Evolutionary conservation across 2,797 vertebrate genomes (phyloP).

Genomic region (Acanthis flammea): DNA sequence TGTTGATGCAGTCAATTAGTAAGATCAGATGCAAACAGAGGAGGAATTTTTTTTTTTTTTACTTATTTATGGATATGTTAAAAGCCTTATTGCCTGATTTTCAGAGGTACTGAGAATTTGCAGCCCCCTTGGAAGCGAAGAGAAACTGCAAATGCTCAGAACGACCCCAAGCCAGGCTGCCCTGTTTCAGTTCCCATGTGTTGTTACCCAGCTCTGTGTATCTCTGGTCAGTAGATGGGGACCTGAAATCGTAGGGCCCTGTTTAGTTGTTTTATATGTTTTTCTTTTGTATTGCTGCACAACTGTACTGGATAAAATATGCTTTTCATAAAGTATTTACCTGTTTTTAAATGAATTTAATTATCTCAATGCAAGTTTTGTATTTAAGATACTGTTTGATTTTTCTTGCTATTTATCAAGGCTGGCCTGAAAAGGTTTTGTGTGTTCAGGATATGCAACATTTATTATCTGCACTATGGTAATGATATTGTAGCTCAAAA

Average conservation of each 20-base stretch:
- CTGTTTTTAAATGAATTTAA: conserved; percentile 78
- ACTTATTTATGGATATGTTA: conserved; percentile 59
- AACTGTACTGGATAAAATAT: conserved; percentile 72
- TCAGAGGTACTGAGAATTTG: conserved; percentile 17
- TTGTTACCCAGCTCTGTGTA: conserved; percentile 40
- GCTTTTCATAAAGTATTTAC: conserved; percentile 73
- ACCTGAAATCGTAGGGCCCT: conserved; percentile 15
- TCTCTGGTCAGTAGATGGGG: conserved; percentile 60
- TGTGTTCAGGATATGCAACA: conserved; percentile 74
- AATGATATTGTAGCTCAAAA: conserved; percentile 72
- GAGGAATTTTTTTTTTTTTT: neutral
- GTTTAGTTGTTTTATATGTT: conserved; percentile 51
- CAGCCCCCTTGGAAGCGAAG: neutral
- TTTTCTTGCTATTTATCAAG: conserved; percentile 79
- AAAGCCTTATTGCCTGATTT: conserved; percentile 53
- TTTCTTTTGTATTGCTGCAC: conserved; percentile 62
- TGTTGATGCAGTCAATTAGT: conserved; percentile 55
- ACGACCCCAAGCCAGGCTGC: neutral
- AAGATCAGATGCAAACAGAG: conserved; percentile 73
- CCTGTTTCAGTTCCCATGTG: neutral
- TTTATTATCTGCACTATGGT: conserved; percentile 76
- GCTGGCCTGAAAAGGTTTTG: conserved; percentile 73
- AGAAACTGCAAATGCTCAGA: neutral
- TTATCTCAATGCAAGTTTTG: conserved; percentile 80
- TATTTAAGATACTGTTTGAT: conserved; percentile 76